phyloP scores from a whole-genome alignment of 2,113 vertebrate genomes.

The Nipponia nippon region DNA sequence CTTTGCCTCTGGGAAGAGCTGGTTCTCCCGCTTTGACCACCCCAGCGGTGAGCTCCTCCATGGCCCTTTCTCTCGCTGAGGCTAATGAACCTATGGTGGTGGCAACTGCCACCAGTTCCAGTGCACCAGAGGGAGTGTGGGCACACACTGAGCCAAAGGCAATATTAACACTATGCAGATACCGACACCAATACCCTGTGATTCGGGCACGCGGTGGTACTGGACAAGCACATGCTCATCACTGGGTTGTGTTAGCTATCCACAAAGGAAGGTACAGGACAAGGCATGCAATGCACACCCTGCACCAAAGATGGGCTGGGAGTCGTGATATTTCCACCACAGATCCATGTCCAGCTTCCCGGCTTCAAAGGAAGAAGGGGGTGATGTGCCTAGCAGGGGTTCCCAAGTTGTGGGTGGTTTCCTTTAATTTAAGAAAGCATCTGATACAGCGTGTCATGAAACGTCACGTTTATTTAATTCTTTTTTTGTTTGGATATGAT shows the following conservation, averaged over 20 bases:
- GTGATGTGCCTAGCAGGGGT: constrained; percentile 40
- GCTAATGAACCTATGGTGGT: neutral
- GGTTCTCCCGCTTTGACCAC: fast-evolving
- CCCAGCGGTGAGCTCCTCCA: fast-evolving
- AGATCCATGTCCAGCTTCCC: neutral
- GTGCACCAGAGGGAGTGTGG: fast-evolving
- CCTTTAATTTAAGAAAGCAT: constrained; percentile 46
- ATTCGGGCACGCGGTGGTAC: fast-evolving
- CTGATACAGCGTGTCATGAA: constrained; percentile 44
- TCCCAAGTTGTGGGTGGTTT: constrained; percentile 52
- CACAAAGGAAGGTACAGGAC: neutral
- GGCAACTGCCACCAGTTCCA: neutral
- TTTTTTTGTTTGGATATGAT: constrained; percentile 57
- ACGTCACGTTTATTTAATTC: constrained; percentile 52
- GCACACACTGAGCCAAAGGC: neutral
- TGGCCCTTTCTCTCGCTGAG: neutral
- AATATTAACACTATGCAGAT: fast-evolving
- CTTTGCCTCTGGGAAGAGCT: neutral
- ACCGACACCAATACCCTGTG: fast-evolving
- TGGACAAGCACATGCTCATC: fast-evolving
- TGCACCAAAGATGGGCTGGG: neutral
- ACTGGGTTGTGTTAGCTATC: neutral
- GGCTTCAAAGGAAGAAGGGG: constrained; percentile 39
- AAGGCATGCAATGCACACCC: neutral
- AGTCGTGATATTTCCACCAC: neutral